Base-by-base conservation (phyloP, 2,888 invertebrate species). In the Caenorhabditis sp. region DNA sequence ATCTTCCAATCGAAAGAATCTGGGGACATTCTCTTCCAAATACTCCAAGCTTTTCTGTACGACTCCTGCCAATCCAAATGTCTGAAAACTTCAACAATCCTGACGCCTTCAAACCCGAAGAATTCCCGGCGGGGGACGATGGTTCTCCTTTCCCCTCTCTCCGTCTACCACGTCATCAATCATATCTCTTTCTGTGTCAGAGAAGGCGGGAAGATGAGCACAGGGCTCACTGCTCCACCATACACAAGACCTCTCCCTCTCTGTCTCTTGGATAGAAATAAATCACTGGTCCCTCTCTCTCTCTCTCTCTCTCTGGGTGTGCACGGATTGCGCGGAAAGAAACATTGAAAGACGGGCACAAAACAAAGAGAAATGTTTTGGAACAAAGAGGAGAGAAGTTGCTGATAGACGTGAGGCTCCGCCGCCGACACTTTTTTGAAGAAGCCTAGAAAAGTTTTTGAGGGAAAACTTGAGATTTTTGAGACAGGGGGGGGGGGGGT, bases 51-150 rank as follows among this genome's bases (percentile, higher is more conserved):
- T n/a, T n/a, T n/a, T n/a, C n/a, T n/a, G n/a, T n/a, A n/a, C n/a
- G n/a, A n/a, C n/a, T n/a, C n/a, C n/a, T 6, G 31, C 31, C 31
- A 31, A 31, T 31, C 31, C 31, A 31, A 7, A 31, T 31, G 31
- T 31, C 31, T 12, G 44, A 56, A 56, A 41, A 38, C n/a, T 22
- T 19, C 22, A n/a, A n/a, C 8, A 47, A 5, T 7, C n/a, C 8
- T 49, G 2, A 24, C n/a, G 26, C 10, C 28, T 24, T 5, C 47
- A 47, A 28, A 19, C 16, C 44, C 6, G 10, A 16, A 2, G 41
- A 51, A 74, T 74, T 74, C 73, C 73, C 73, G 61, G 54, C 38
- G 54, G 73, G n/a, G 73, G 41, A n/a, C 54, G 41, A 63, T 35
- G 31, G 51, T 63, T 51, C 63, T 26, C 14, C 54, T 58, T 26